Evolutionary conservation across 2,888 invertebrate species (phyloP).

Genomic region (Lochmaea capreae): DNA sequence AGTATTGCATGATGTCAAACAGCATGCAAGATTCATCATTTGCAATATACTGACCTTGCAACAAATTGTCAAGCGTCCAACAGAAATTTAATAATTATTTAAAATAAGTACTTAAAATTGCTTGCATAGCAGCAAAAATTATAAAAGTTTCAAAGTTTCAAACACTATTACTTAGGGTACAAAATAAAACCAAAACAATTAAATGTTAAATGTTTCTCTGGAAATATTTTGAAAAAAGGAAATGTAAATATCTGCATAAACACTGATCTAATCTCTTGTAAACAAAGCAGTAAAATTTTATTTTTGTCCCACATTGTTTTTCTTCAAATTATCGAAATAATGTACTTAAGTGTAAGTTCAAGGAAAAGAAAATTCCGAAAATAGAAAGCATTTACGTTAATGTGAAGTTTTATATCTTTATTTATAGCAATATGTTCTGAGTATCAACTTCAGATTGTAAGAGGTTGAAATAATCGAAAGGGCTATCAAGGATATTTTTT

Average conservation of each 20-base stretch:
- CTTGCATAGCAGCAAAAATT: no score
- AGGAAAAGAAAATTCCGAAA: background rate
- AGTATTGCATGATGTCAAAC: no score
- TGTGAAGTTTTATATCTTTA: background rate
- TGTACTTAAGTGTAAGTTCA: background rate
- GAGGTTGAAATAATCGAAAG: no score
- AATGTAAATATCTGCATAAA: background rate
- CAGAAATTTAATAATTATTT: no score
- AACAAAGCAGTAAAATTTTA: background rate
- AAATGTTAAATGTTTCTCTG: background rate
- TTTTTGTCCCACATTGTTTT: background rate
- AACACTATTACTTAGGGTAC: background rate
- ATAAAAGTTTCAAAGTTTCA: no score
- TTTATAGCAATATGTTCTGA: background rate
- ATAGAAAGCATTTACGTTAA: background rate
- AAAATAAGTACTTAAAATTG: no score
- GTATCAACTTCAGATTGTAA: background rate
- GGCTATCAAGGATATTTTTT: no score
- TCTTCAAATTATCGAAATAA: background rate
- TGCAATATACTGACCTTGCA: no score
- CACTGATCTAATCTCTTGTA: background rate
- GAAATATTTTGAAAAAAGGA: background rate
- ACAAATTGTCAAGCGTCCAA: no score
- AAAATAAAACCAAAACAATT: background rate
- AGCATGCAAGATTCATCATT: no score